Evolutionary conservation across 2,113 vertebrate species (phyloP).

Genomic region (Calidris pygmaea): DNA sequence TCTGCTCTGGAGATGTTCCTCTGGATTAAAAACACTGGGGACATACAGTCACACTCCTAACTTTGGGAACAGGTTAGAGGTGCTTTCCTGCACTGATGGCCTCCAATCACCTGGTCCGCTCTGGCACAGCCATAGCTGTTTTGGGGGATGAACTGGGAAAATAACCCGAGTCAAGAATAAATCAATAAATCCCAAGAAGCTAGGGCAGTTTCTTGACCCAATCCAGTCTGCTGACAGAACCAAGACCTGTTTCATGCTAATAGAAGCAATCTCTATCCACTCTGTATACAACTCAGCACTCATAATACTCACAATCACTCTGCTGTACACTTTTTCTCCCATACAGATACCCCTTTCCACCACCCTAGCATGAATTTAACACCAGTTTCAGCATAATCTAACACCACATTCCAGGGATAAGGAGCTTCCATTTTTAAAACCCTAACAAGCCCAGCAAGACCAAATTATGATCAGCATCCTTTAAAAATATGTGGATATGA

Average conservation of each 20-base stretch:
- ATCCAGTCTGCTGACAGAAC: not conserved
- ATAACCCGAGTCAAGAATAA: rapidly evolving
- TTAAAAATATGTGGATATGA: not conserved
- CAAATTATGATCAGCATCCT: not conserved
- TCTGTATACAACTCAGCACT: not conserved
- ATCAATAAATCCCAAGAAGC: not conserved
- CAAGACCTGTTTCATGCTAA: not conserved
- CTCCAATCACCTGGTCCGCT: not conserved
- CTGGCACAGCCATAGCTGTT: not conserved
- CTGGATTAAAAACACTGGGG: not conserved
- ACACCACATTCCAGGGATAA: not conserved
- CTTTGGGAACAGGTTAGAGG: not conserved
- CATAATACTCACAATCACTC: not conserved
- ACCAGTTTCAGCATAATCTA: not conserved
- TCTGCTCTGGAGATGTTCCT: not conserved
- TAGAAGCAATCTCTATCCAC: not conserved
- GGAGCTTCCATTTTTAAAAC: not conserved
- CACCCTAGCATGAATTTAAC: not conserved
- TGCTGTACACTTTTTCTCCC: not conserved
- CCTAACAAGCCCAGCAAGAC: not conserved
- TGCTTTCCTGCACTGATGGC: not conserved
- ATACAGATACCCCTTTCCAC: rapidly evolving
- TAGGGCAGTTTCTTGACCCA: not conserved
- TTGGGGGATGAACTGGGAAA: not conserved
- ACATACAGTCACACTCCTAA: not conserved